Conservation (phyloP, 2,113 vertebrate genomes). For the Thamnophis sirtalis region DNA sequence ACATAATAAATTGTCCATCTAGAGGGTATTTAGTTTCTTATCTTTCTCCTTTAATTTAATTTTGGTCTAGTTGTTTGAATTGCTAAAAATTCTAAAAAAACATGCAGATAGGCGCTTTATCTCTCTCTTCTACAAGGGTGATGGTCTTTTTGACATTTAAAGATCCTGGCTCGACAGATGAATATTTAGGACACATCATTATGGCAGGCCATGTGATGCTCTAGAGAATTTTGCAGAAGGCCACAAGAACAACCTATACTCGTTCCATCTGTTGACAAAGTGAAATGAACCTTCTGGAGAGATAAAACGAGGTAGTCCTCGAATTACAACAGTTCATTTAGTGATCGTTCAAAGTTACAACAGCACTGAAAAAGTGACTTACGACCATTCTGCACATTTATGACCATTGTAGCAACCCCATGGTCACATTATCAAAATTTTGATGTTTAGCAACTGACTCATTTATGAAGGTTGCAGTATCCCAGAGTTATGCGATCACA, state of each 20-base stretch:
- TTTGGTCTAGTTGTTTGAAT: not conserved
- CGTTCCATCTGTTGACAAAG: not conserved
- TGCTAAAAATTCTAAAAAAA: not conserved
- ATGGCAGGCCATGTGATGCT: not conserved
- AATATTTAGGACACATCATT: not conserved
- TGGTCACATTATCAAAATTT: too few relatives aligned
- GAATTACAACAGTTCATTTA: too few relatives aligned
- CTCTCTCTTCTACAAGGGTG: not conserved
- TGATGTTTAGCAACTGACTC: too few relatives aligned
- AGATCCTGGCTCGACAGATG: not conserved
- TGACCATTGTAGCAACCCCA: too few relatives aligned
- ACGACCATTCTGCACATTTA: too few relatives aligned
- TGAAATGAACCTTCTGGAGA: not conserved
- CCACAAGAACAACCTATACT: not conserved
- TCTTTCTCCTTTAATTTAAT: not conserved
- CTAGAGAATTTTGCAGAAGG: not conserved
- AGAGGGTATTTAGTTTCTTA: not conserved
- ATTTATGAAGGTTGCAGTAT: too few relatives aligned
- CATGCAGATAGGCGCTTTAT: not conserved
- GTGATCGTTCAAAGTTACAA: too few relatives aligned
- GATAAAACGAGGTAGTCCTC: not conserved
- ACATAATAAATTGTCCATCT: not conserved
- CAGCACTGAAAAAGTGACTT: too few relatives aligned
- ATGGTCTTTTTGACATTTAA: not conserved
- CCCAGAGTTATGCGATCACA: too few relatives aligned